Evolutionary conservation across 1,140 invertebrate genomes (phyloP), one percentile per base, ranked within the genome.

Genomic region (Drosophila ananassae): DNA sequence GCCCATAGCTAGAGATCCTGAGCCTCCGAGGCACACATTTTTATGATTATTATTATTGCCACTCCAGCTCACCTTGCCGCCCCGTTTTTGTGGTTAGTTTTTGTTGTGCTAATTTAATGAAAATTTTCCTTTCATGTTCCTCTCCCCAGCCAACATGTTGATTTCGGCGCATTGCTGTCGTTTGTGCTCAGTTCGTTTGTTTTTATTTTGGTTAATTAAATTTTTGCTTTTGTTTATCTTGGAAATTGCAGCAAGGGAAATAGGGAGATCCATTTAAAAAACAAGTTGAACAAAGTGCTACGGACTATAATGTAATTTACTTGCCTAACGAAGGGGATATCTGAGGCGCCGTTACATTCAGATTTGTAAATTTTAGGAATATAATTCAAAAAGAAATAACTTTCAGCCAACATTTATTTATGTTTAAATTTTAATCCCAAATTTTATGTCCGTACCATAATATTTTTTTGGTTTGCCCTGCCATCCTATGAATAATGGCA

Each of bases 81-180:
- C 17, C 37, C 34, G 13, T 24, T 73, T 57, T 66, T 79, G 81
- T 59, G 80, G 81, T 80, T 77, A 73, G 77, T 73, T 79, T 59
- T 66, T 73, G 52, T 66, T 85, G 67, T 66, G 56, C 63, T 80
- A 77, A 85, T 77, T 85, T 85, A 77, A 85, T 84, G 81, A 85
- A 84, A 73, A 77, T 85, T 77, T 47, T 57, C 64, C 72, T 58
- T 75, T 80, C 59, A 57, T 63, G 44, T 66, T 60, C 30, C n/a
- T 24, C 46, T 66, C 39, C 28, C 30, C 28, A 30, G 24, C 21
- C 22, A 37, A 13, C 12, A 4, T 51, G 46, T 75, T 59, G 47
- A 54, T 44, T 30, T 63, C 50, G 22, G 59, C 34, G 25, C 56
- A 73, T 25, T 41, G n/a, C 21, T 50, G 22, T 25, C 8, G 51